Evolutionary conservation across 2,888 invertebrate species (phyloP), one percentile per base, ranked within the genome.

Genomic region (Leptinotarsa tumamoca): DNA sequence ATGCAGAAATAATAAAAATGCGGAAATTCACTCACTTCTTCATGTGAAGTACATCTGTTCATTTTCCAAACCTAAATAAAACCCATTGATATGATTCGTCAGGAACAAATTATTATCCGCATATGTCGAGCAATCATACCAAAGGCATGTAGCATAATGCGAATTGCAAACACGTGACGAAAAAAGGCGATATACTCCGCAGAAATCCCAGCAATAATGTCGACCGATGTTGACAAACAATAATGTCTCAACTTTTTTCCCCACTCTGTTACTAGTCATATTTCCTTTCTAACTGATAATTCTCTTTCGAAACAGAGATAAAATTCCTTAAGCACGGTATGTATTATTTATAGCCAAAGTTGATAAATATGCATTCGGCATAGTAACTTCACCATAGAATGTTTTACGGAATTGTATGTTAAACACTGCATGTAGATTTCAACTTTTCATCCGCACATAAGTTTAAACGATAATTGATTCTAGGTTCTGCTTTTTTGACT

Each of bases 281-380:
- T 33, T 63, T 63, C 63, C 63, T 63, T 63, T 43, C 63, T 3
- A 27, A 63, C 63, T n/a, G 63, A 63, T 63, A 63, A 63, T 63
- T 63, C 63, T 43, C 43, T 27, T 63, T 63, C 63, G n/a, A 58
- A 58, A 58, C 23, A 63, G n/a, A 63, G 63, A 63, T 63, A 63
- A 63, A 63, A 63, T 63, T 63, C 43, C n/a, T n/a, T 33, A 63
- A 27, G 63, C 43, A 33, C 63, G 43, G 27, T 43, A 63, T 63
- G 63, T 63, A 70, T 70, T 58, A 70, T 70, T 58, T 70, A 70
- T 70, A 70, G 18, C 61, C 21, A 23, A 54, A 70, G 50, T 70
- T 70, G 70, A 70, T 70, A 58, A 70, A 70, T 70, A 58, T 70
- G 56, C 58, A 70, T 70, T 70, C 49, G 61, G 49, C 58, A 70